phyloP scores from a whole-genome alignment of 2,888 invertebrate species.

The Rhyacophila evoluta region DNA sequence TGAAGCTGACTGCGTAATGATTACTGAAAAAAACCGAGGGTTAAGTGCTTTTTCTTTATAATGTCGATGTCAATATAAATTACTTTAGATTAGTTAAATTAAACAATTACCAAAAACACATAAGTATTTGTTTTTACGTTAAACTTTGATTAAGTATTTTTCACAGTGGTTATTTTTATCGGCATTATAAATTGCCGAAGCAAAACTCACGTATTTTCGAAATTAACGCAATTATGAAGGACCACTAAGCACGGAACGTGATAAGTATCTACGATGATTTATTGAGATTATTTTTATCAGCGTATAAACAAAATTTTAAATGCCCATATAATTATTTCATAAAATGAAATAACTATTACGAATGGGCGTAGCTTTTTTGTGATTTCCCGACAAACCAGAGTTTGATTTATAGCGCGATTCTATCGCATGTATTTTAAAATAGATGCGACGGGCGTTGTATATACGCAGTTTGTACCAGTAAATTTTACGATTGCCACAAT shows the following conservation, averaged over 20 bases:
- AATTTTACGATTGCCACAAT: not conserved
- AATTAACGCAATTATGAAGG: not conserved
- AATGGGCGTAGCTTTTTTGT: not conserved
- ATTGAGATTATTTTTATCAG: not conserved
- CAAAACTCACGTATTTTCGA: not conserved
- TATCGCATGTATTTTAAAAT: constrained; percentile 5
- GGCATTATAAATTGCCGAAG: not conserved
- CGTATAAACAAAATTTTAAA: not conserved
- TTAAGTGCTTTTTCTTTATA: no score
- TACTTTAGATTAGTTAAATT: not conserved
- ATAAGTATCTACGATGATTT: not conserved
- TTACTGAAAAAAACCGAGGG: no score
- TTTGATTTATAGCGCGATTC: not conserved
- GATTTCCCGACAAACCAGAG: not conserved
- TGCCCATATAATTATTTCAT: not conserved
- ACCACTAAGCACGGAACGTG: not conserved
- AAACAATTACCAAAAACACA: not conserved
- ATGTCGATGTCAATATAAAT: not conserved
- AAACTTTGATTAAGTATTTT: not conserved
- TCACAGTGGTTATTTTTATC: not conserved
- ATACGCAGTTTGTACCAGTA: not conserved
- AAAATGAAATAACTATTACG: not conserved
- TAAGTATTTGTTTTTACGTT: not conserved
- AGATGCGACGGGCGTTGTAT: not conserved
- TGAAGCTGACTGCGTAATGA: no score